A percentile compares a stretch with the other conserved stretches of the same genome.
These are phyloP conservation scores for Bactericera cockerelli DNA, from an alignment of 1,140 invertebrate species.

Conservation along the genomic window DNA sequence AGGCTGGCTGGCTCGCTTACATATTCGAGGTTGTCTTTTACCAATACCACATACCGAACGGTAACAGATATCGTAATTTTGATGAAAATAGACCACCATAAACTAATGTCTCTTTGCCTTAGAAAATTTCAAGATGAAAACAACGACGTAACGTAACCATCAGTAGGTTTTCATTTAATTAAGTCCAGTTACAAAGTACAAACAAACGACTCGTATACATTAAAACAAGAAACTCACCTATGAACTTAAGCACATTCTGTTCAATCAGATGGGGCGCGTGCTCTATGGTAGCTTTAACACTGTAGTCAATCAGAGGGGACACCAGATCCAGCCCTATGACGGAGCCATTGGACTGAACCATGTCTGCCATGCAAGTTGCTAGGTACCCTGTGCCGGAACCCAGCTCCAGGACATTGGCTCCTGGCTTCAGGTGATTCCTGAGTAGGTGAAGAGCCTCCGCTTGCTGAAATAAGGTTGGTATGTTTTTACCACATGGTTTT, in stretches of 20 bases:
- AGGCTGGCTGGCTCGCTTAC: too few relatives aligned
- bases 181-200: too few relatives aligned
- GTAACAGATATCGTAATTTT: too few relatives aligned
- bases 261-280: not conserved
- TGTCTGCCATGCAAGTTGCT: not conserved
- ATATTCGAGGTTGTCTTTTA: too few relatives aligned
- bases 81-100: too few relatives aligned
- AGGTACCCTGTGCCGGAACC: not conserved
- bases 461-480: not conserved
- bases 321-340: not conserved
- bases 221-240: not conserved
- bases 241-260: not conserved
- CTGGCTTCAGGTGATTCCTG: conserved; percentile 1
- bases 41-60: too few relatives aligned
- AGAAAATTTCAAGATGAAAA: too few relatives aligned
- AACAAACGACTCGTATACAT: too few relatives aligned
- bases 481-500: too few relatives aligned
- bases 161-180: too few relatives aligned
- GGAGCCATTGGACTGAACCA: conserved; percentile 1
- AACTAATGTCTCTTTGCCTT: too few relatives aligned
- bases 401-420: not conserved
- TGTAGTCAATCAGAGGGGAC: not conserved
- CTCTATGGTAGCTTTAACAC: not conserved
- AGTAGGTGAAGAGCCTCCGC: not conserved
- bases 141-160: too few relatives aligned